Evolutionary conservation across 2,113 vertebrate genomes (phyloP), one percentile per base, ranked within the genome.

Genomic region (Bungarus multicinctus): DNA sequence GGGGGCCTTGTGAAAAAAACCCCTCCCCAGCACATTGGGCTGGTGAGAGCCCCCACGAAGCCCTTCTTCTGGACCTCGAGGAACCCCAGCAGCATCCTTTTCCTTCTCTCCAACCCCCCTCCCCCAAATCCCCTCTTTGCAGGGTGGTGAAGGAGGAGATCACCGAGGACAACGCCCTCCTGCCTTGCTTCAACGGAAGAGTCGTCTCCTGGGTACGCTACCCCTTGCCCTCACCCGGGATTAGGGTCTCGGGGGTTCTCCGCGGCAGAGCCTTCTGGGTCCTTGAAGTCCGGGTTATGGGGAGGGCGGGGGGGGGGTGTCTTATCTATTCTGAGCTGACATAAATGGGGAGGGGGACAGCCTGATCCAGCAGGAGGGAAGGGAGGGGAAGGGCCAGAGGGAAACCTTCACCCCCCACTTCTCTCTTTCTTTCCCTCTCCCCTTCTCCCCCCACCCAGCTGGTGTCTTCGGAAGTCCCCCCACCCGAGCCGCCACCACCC

Each of bases 141-240:
- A 99, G 99, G 96, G 99, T 99, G 89, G 99, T 99, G 93, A 99
- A 99, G 97, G 99, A 99, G 92, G 99, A 99, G 97, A 99, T 99
- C 96, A 99, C 98, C 0, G 99, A 99, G 0, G 99, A 99, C 97
- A 99, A 99, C 7, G 98, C 99, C 96, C 98, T 98, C 97, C 98
- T 99, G 43, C 99, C 99, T 23, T 99, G 99, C 97, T 99, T 99
- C 98, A 99, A 99, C 12, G 99, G 99, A 92, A 98, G 99, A 95
- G 99, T 99, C 94, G 99, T 99, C 92, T 99, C 99, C 96, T 99
- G 99, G 99, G 99, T 99, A 98, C 94, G 99, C 55, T 1, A 81
- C 43, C 12, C 27, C 3, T 16, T 30, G 58, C 10, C 25, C 27
- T 64, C 47, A 3, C 60, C 0, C 3, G 58, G 58, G 58, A 30